Conservation (phyloP, 2,113 vertebrate species). For the Gallinago jamesoni region DNA sequence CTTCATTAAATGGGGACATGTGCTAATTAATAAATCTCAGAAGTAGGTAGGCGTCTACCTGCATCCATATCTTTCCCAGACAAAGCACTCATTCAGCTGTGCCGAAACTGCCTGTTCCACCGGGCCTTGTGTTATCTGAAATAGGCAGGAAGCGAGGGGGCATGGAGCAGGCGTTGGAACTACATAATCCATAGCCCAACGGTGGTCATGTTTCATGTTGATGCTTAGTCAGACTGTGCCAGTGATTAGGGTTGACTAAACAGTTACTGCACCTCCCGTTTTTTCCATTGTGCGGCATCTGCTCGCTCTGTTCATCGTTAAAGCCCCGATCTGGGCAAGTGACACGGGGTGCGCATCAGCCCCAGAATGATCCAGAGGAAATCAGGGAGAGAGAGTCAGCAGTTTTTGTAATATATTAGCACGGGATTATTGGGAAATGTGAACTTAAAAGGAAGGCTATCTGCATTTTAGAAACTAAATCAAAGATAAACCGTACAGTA, state of each 20-base stretch:
- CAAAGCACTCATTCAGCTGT: not conserved
- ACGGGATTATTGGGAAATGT: constrained; percentile 8
- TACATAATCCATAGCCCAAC: constrained; percentile 7
- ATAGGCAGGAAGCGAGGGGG: constrained; percentile 19
- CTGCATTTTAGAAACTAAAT: constrained; percentile 30
- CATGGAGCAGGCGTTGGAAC: constrained; percentile 18
- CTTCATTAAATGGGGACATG: constrained; percentile 40
- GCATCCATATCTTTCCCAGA: not conserved
- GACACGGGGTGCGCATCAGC: not conserved
- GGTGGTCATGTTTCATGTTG: constrained; percentile 32
- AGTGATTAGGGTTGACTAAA: constrained; percentile 55
- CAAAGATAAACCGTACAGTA: not conserved
- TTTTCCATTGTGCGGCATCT: constrained; percentile 34
- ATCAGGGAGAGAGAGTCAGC: not conserved
- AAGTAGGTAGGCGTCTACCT: constrained; percentile 11
- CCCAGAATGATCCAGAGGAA: not conserved
- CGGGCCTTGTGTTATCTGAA: not conserved
- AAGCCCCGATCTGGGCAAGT: not conserved
- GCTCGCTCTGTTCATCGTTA: constrained; percentile 16
- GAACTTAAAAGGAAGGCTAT: constrained; percentile 30
- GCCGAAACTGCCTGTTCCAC: not conserved
- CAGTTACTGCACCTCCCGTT: constrained; percentile 29
- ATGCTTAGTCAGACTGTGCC: constrained; percentile 60
- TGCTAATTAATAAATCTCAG: constrained; percentile 39
- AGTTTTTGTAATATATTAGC: constrained; percentile 1